Base-by-base conservation (phyloP, 2,888 invertebrate genomes). In the Mellilla xanthometata region DNA sequence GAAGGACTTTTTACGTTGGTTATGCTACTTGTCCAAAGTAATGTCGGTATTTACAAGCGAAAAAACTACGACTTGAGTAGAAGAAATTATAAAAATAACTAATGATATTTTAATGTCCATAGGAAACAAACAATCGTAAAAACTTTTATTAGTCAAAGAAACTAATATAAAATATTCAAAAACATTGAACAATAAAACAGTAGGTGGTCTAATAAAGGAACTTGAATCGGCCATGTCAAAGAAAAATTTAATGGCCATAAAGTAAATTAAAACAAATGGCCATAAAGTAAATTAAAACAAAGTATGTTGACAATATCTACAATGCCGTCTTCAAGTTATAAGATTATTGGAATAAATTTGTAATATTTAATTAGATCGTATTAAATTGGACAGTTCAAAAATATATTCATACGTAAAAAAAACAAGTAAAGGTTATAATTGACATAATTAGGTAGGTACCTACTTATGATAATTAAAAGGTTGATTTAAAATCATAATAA, bases 221-320 rank as follows among this genome's bases (percentile, higher is more conserved):
- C 48, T 30, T 39, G 44, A 29, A 33, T 41, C 50, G 49, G 47
- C 9, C 8, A 12, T 27, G 13, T 36, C 47, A 54, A 42, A 50
- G 39, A 1, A 35, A 40, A 41, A 36, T 41, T 36, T 31, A 41
- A 41, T 26, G 13, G 29, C 40, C 22, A 41, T 41, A 47, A 47
- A 31, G 11, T 13, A 24, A 26, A 39, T 28, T 26, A 30, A 30
- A 33, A 39, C 23, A 15, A 39, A 27, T n/a, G n/a, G n/a, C n/a
- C n/a, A n/a, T n/a, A n/a, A 36, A 31, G 11, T 13, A 24, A 26
- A 39, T 28, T 26, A 30, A 30, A 33, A 39, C 23, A 15, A 39
- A 27, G 29, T 34, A 19, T 11, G 29, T 5, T 27, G 31, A 44
- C 33, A 39, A 11, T 12, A 11, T 35, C 24, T 15, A n/a, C 26